Evolutionary conservation across 2,888 invertebrate species (phyloP), one percentile per base, ranked within the genome.

Genomic region (Epirrhoe tristata): DNA sequence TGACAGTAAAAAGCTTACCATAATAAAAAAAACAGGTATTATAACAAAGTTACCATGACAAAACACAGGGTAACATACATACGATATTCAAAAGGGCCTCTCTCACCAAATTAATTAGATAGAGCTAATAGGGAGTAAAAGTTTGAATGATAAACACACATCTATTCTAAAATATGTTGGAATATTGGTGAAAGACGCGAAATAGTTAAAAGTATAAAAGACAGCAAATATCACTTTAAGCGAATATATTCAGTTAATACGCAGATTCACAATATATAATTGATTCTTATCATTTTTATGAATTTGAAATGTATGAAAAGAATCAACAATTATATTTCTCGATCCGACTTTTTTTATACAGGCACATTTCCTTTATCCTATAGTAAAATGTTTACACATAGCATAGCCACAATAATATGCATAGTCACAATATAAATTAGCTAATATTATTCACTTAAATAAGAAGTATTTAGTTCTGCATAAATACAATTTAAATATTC

Each of bases 171-270:
- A 48, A 5, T 48, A 14, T 0, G 48, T 7, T 48, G 16, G 14
- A 16, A 14, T 48, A 6, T 48, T 53, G 34, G 54, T 46, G 34
- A 2, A 54, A 54, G 34, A 16, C 16, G 57, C 58, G 66, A 72
- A 63, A 73, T 58, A 69, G 68, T 58, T 64, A 8, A 65, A 70
- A 65, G 51, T 71, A 73, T 63, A 68, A 61, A 70, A 63, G 62
- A 55, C 62, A 73, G 72, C 69, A 70, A 57, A 69, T 69, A 71
- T 73, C 67, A 70, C 71, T 67, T 70, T 66, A 74, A 74, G 74
- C 74, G 58, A 72, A 74, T 68, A 71, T 55, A 59, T 64, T 43
- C 36, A 62, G 68, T 58, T 65, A 64, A 68, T 14, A 66, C 54
- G 63, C 55, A 51, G 55, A 63, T 32, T 52, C 43, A 12, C 31